Evolutionary conservation across 2,113 vertebrate species (phyloP), one percentile per base, ranked within the genome.

Genomic region (Falco punctatus): DNA sequence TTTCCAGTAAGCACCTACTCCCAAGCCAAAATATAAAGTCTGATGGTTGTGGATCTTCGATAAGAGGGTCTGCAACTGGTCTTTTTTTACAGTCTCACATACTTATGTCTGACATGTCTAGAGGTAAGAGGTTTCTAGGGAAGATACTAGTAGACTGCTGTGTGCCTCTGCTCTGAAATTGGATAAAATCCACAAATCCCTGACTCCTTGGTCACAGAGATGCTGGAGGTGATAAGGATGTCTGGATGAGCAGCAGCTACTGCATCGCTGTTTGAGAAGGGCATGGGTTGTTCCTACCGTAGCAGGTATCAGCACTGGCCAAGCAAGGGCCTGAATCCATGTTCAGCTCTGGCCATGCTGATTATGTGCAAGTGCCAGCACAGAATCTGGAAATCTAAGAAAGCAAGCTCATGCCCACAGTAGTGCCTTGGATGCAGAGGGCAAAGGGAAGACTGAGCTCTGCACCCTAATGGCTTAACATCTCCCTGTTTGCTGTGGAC

Each of bases 281-380:
- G 14, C 30, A 23, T 33, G 16, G 5, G 4, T 11, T 27, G 8
- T 24, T 88, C 12, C 35, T 78, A 18, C 30, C 42, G 13, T 7
- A 35, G 10, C 5, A 38, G 26, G 10, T 61, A 48, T 14, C 64
- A 72, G 57, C 65, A 86, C 13, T 19, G 21, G 32, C 54, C 58
- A 74, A 62, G 33, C 11, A 62, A 67, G 24, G 4, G 3, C 28
- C 35, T 73, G 42, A 61, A 30, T 6, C 15, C 0, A 0, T 22
- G 16, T n/a, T 77, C 52, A 61, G 0, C 14, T 16, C 20, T 55
- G 46, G 27, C 5, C 13, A 11, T 27, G 10, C 11, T 64, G 15
- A n/a, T 11, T 46, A 44, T 23, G 12, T 44, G n/a, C 13, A 44
- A 66, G n/a, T 32, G 27, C 6, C 27, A 33, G 10, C 13, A 40